Evolutionary conservation across 2,888 invertebrate species (phyloP).

Genomic region (Chrysolina oricalcia): DNA sequence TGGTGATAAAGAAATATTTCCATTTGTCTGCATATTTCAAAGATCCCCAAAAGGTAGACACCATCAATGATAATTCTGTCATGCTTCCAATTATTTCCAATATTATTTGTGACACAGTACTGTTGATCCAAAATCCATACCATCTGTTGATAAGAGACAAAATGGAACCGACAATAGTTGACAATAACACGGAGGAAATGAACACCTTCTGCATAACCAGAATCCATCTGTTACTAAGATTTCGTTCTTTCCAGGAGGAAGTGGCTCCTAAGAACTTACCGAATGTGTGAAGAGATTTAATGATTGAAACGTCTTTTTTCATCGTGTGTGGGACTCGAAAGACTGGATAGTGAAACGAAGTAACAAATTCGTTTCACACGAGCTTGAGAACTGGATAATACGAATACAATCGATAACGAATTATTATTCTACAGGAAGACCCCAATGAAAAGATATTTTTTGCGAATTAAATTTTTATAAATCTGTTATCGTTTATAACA

Average conservation of each 20-base stretch:
- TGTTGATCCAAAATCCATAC: slow-evolving; percentile 31
- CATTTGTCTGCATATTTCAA: slow-evolving; percentile 30
- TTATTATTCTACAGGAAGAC: too few relatives aligned
- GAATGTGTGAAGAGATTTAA: background rate
- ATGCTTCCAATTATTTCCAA: slow-evolving; percentile 39
- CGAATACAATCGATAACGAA: too few relatives aligned
- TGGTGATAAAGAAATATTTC: slow-evolving; percentile 33
- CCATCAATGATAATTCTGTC: slow-evolving; percentile 40
- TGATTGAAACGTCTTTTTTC: slow-evolving; percentile 9
- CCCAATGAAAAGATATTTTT: too few relatives aligned
- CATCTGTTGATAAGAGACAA: slow-evolving; percentile 39
- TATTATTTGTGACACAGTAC: slow-evolving; percentile 33
- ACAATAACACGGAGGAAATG: slow-evolving; percentile 14
- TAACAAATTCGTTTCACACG: background rate
- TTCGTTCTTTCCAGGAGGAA: background rate
- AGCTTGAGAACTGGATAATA: background rate
- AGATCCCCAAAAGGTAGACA: slow-evolving; percentile 38
- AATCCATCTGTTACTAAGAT: background rate
- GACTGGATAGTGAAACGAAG: background rate
- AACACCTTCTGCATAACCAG: slow-evolving; percentile 4
- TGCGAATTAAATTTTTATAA: too few relatives aligned
- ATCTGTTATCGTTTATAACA: too few relatives aligned
- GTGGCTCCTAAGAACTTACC: slow-evolving; percentile 19
- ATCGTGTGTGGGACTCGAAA: background rate
- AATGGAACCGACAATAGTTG: slow-evolving; percentile 36